Evolutionary conservation across 2,797 vertebrate species (phyloP).

Genomic region (Thunnus albacares): DNA sequence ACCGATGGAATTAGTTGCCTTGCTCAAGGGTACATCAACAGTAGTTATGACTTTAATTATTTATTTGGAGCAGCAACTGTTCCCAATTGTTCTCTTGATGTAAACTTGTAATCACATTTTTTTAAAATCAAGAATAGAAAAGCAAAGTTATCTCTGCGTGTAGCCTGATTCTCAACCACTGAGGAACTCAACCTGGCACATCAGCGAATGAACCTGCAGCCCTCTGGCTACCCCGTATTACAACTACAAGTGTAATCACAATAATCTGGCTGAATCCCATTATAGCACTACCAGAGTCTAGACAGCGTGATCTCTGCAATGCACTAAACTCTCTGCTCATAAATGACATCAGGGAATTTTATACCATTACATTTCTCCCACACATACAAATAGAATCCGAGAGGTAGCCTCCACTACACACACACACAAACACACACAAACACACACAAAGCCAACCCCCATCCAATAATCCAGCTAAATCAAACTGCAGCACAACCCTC

Average conservation of each 20-base stretch:
- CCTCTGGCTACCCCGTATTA: constrained; percentile 62
- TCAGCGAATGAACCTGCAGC: constrained; percentile 52
- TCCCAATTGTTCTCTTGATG: no score
- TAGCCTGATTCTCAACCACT: constrained; percentile 15
- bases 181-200: constrained; percentile 45
- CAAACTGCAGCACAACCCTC: constrained; percentile 60
- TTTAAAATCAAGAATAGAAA: background rate
- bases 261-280: constrained; percentile 90
- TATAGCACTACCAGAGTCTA: constrained; percentile 88
- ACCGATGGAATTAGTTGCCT: no score
- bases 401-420: constrained; percentile 7
- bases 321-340: constrained; percentile 47
- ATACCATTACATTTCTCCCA: constrained; percentile 39
- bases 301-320: constrained; percentile 84
- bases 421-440: constrained; percentile 28
- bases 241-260: constrained; percentile 84
- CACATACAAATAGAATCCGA: constrained; percentile 34
- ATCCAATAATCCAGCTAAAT: constrained; percentile 71
- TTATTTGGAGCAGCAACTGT: background rate
- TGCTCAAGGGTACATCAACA: background rate
- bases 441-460: constrained; percentile 25
- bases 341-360: constrained; percentile 62
- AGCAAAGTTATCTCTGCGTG: background rate
- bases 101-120: background rate
- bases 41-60: background rate